Evolutionary conservation across 2,888 invertebrate genomes (phyloP).

Genomic region (Dasysyrphus tricinctus): DNA sequence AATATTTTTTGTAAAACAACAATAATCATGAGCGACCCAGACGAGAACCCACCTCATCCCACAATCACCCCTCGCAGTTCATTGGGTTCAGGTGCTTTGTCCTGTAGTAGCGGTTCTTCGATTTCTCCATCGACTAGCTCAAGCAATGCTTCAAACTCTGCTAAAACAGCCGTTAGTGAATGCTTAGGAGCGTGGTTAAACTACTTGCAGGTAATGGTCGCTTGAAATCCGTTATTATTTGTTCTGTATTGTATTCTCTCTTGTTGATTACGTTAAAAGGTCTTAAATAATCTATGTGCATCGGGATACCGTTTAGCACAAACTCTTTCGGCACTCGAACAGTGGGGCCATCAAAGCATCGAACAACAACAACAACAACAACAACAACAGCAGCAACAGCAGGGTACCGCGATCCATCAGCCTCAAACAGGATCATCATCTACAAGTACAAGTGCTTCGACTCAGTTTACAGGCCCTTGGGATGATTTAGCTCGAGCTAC

Average conservation of each 20-base stretch:
- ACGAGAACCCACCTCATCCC: constrained; percentile 74
- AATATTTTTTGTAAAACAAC: background rate
- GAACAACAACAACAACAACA: constrained; percentile 74
- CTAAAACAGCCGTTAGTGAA: constrained; percentile 79
- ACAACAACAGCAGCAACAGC: constrained; percentile 11
- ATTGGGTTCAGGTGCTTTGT: constrained; percentile 77
- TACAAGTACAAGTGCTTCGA: constrained; percentile 70
- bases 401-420: constrained; percentile 64
- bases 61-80: constrained; percentile 77
- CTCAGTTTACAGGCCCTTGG: constrained; percentile 86
- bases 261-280: constrained; percentile 81
- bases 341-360: constrained; percentile 80
- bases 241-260: background rate
- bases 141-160: constrained; percentile 78
- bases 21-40: constrained; percentile 77
- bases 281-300: constrained; percentile 86
- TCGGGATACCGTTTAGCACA: constrained; percentile 87
- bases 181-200: constrained; percentile 80
- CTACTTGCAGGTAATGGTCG: constrained; percentile 77
- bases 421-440: constrained; percentile 65
- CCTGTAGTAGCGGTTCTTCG: constrained; percentile 77
- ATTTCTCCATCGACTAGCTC: constrained; percentile 79
- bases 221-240: constrained; percentile 22
- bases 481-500: constrained; percentile 87
- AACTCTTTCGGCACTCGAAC: constrained; percentile 85